phyloP scores from a whole-genome alignment of 1,140 invertebrate species.

The Sitophilus oryzae region DNA sequence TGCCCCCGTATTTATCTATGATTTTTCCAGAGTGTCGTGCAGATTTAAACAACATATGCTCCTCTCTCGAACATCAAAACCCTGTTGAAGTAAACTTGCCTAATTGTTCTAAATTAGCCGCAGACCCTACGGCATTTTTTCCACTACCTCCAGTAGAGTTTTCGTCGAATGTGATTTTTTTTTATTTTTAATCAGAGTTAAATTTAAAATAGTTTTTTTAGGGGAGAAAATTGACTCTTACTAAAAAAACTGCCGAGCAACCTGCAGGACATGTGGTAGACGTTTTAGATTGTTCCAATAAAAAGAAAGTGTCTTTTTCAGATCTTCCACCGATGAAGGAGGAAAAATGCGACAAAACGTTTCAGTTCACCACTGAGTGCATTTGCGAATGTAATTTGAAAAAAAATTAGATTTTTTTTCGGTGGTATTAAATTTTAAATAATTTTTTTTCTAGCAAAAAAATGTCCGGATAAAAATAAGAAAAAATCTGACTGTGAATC shows the following conservation, averaged over 20 bases:
- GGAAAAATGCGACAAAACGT: constrained; percentile 9
- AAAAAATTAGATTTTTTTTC: neutral
- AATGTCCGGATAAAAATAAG: neutral
- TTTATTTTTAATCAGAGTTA: neutral
- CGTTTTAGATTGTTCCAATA: constrained; percentile 7
- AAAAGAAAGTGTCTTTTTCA: constrained; percentile 18
- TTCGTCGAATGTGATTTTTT: constrained; percentile 1
- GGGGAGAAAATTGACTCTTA: constrained; percentile 21
- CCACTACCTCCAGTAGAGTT: constrained; percentile 2
- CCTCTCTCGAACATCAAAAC: too few species aligned
- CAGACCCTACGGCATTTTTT: too few species aligned
- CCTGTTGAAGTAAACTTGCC: too few species aligned
- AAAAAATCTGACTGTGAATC: neutral
- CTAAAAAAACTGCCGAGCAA: constrained; percentile 6
- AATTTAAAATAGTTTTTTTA: constrained; percentile 4
- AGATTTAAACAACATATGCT: constrained; percentile 14
- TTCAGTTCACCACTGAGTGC: constrained; percentile 13
- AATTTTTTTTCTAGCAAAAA: neutral
- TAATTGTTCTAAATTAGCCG: too few species aligned
- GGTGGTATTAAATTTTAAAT: neutral
- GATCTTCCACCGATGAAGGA: neutral
- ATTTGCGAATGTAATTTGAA: constrained; percentile 4
- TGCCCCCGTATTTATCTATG: too few species aligned
- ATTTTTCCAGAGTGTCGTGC: constrained; percentile 13
- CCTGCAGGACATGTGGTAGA: constrained; percentile 15